Conservation (phyloP, 2,113 vertebrate genomes). For the Psittacus erithacus region DNA sequence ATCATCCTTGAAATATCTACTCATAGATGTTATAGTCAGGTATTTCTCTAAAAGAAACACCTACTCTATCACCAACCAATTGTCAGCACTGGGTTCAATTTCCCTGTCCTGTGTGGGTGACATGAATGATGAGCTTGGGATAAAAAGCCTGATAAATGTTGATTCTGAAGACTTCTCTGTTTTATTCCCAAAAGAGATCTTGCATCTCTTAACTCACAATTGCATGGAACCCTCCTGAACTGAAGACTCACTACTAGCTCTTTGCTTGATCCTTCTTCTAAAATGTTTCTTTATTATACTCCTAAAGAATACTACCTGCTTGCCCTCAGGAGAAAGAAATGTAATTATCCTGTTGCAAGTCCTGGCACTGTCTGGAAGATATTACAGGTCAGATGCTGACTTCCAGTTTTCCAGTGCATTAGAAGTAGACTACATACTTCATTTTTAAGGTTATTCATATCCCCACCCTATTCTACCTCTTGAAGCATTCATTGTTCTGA, state of each 20-base stretch:
- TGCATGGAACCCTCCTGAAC: background rate
- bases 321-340: background rate
- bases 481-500: background rate
- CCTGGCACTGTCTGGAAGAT: background rate
- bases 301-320: background rate
- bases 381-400: background rate
- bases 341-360: background rate
- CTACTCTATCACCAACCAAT: background rate
- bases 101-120: background rate
- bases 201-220: background rate
- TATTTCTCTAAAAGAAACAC: background rate
- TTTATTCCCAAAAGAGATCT: background rate
- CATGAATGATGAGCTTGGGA: background rate
- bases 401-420: background rate
- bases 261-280: background rate
- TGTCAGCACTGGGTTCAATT: background rate
- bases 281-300: background rate
- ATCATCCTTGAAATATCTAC: background rate
- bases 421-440: background rate
- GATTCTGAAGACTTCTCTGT: background rate
- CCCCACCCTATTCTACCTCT: background rate
- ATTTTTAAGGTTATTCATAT: background rate
- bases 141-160: background rate
- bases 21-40: background rate
- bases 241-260: background rate